Evolutionary conservation across 1,140 invertebrate genomes (phyloP).

Genomic region (Limonius californicus): DNA sequence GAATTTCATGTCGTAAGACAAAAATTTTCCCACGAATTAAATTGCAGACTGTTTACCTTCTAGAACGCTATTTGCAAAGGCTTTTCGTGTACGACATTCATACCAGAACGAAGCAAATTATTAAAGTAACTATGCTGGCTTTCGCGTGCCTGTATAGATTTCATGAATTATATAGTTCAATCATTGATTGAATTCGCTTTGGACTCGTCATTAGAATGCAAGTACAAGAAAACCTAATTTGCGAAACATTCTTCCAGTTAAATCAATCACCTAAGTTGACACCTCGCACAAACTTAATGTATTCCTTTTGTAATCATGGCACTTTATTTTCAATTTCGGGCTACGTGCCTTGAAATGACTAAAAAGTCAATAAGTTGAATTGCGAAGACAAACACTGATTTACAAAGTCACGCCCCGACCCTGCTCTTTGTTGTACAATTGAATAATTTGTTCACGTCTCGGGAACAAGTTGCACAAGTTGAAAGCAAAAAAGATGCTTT

Average conservation of each 20-base stretch:
- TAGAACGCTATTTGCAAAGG: too few species aligned
- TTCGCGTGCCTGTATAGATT: too few species aligned
- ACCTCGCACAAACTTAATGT: not conserved
- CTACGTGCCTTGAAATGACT: not conserved
- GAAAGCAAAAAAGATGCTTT: not conserved
- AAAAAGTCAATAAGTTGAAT: not conserved
- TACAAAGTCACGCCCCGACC: not conserved
- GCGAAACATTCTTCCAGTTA: not conserved
- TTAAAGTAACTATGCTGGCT: too few species aligned
- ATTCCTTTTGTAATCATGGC: not conserved
- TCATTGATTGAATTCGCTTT: too few species aligned
- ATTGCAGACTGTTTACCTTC: too few species aligned
- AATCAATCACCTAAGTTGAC: not conserved
- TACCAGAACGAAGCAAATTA: too few species aligned
- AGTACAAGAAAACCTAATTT: too few species aligned
- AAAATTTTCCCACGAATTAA: too few species aligned
- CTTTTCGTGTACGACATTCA: too few species aligned
- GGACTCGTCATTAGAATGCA: too few species aligned
- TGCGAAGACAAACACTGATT: not conserved
- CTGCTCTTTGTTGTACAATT: not conserved
- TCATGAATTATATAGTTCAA: too few species aligned
- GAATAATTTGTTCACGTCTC: conserved; percentile 1
- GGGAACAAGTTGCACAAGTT: conserved; percentile 1
- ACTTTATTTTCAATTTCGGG: conserved; percentile 1
- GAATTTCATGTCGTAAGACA: too few species aligned